Conservation (phyloP, 2,113 vertebrate species). For the Rhinoderma darwinii region DNA sequence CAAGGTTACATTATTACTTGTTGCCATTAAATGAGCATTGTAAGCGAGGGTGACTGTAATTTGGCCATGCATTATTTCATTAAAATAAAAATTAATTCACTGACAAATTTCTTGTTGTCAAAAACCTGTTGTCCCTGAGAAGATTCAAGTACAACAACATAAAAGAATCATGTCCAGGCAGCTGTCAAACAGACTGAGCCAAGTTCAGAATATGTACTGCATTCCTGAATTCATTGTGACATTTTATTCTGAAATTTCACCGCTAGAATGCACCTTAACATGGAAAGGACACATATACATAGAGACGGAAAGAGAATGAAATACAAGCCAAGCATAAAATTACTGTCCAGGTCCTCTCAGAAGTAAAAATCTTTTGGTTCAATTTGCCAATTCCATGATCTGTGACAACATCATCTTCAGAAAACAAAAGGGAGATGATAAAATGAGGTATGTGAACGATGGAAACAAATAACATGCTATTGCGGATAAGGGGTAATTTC, state of each 20-base stretch:
- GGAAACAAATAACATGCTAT: background rate
- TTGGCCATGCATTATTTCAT: background rate
- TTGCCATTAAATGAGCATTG: background rate
- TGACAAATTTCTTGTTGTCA: constrained; percentile 8
- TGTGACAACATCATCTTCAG: constrained; percentile 24
- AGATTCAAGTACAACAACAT: background rate
- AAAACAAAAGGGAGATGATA: constrained; percentile 25
- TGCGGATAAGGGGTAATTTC: background rate
- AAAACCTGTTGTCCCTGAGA: constrained; percentile 22
- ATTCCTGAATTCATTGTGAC: background rate
- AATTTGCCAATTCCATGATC: constrained; percentile 40
- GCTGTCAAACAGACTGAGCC: background rate
- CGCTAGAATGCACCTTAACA: background rate
- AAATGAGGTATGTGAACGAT: background rate
- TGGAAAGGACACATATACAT: constrained; percentile 15
- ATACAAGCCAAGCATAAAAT: constrained; percentile 48
- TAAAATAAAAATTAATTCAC: background rate
- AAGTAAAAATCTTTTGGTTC: constrained; percentile 29
- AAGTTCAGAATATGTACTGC: background rate
- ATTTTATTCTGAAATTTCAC: constrained; percentile 11
- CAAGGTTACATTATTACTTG: background rate
- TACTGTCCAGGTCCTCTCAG: background rate
- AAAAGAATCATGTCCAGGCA: background rate
- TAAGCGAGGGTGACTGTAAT: background rate
- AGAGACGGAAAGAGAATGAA: background rate